Evolutionary conservation across 2,113 vertebrate genomes (phyloP), one percentile per base, ranked within the genome.

Genomic region (Tachysurus vachellii): DNA sequence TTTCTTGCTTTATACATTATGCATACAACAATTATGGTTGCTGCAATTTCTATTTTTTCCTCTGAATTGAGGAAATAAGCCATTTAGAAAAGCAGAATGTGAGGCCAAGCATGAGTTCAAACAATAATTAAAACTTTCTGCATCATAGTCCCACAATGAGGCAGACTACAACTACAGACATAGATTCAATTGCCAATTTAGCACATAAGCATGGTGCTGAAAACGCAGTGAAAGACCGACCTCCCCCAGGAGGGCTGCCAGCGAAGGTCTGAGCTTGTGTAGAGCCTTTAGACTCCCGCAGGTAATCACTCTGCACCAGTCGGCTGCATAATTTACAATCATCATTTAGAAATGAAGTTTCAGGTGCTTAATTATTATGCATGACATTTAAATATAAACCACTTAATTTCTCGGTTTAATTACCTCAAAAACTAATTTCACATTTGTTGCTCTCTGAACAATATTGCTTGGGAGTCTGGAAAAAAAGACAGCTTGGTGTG

Each of bases 401-500:
- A 85, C 62, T 90, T 85, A 54, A 83, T 73, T 89, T 68, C 44
- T 81, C 47, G 68, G 61, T 82, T 86, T 89, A 87, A 90, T 90
- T 90, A 89, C 83, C 84, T 86, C 75, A 85, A 84, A 68, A 86
- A 86, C 73, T 68, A 62, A 82, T 85, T 88, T 85, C 82, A 85
- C 71, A 70, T 90, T 88, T 88, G 83, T 87, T 90, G 82, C 87
- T 85, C 76, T 88, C 42, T 23, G 23, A 84, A 86, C 83, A 70
- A 21, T 81, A 88, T 83, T 89, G 86, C 83, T 83, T 80, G 80
- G 81, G 61, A 86, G 57, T 66, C 54, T 68, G 42, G 80, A 76
- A 75, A 80, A 86, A 83, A 80, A 84, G 76, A 84, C 77, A 44
- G 77, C n/a, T 59, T 42, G 54, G 28, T 68, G 66, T 80, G 59